Base-by-base conservation (phyloP, 2,888 invertebrate genomes). In the Tenthredo scrophulariae region DNA sequence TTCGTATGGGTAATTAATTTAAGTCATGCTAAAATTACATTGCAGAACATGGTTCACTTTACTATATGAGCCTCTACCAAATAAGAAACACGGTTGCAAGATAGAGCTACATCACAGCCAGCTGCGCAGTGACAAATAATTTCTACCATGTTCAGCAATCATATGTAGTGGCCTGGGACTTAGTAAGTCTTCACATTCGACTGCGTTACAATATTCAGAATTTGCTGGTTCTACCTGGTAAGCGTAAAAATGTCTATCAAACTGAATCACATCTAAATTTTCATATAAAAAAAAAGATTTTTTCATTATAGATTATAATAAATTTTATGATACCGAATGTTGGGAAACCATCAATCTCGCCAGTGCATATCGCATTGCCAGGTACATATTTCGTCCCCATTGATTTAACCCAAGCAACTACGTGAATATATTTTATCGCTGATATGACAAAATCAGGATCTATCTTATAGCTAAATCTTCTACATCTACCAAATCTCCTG, bases 301-400 rank as follows among this genome's bases (percentile, higher is more conserved):
- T 70, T 33, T 37, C 37, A 70, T 74, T 43, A 74, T 43, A 26
- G 37, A 74, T 74, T 43, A n/a, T n/a, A 74, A 74, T 74, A 22
- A 74, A 74, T 74, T 43, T 43, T n/a, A 74, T 74, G 74, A 43
- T 37, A 22, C 74, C 74, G 26, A 74, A 74, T 22, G 74, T 74
- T 43, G 74, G 74, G n/a, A 74, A 43, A 22, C n/a, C 74, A 43
- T 74, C 74, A 43, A n/a, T n/a, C 43, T 74, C 74, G 74, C 74
- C 74, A 43, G 74, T 74, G 22, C 40, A 43, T 43, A 74, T 74
- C 2, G 43, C 74, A n/a, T 43, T 74, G 43, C 74, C 74, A 37
- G 74, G 40, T 43, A 43, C 43, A 43, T 74, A 74, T 74, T 74
- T 74, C 22, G 74, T 74, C 9, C 37, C 43, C 43, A 74, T 37